Percentiles rank a stretch among this genome's conserved stretches.
These are phyloP conservation scores for Brienomyrus longianalis DNA, from an alignment of 2,113 vertebrate genomes.

Conservation along the genomic window DNA sequence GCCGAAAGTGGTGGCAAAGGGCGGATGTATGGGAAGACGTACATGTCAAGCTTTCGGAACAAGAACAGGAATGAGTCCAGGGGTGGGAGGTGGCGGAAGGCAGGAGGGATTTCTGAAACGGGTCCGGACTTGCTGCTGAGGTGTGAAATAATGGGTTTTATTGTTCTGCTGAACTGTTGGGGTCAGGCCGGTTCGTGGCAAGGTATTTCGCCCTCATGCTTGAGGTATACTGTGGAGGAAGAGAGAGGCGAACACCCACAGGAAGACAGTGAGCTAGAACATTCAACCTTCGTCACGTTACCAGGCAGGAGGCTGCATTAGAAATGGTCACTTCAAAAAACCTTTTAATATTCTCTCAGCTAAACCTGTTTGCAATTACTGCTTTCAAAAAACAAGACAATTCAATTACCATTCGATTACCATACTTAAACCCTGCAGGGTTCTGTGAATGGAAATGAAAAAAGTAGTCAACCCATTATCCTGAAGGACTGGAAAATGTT, in stretches of 20 bases:
- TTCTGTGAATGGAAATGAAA: not conserved
- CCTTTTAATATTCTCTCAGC: not conserved
- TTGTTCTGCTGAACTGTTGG: constrained; percentile 11
- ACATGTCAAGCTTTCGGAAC: not conserved
- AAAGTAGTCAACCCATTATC: not conserved
- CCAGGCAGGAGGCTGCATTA: not conserved
- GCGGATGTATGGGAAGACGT: too few relatives aligned
- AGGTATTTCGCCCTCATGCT: constrained; percentile 99
- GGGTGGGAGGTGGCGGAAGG: not conserved
- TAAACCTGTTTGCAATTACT: not conserved
- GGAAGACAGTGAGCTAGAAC: not conserved
- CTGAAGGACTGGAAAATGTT: not conserved
- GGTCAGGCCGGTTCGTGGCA: constrained; percentile 88
- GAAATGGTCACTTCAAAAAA: not conserved
- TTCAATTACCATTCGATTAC: not conserved
- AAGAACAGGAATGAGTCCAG: not conserved
- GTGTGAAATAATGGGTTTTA: constrained; percentile 6
- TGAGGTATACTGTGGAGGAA: constrained; percentile 80
- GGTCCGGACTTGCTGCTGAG: not conserved
- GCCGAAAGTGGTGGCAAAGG: not conserved
- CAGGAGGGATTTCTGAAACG: not conserved
- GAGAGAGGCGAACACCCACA: constrained; percentile 12
- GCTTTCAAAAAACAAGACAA: not conserved
- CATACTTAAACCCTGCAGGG: constrained; percentile 3
- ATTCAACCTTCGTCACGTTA: not conserved